A percentile compares a stretch with the other conserved stretches of the same genome.
Conservation (phyloP, 2,888 invertebrate species). For the Amblyjoppa fuscipennis region DNA sequence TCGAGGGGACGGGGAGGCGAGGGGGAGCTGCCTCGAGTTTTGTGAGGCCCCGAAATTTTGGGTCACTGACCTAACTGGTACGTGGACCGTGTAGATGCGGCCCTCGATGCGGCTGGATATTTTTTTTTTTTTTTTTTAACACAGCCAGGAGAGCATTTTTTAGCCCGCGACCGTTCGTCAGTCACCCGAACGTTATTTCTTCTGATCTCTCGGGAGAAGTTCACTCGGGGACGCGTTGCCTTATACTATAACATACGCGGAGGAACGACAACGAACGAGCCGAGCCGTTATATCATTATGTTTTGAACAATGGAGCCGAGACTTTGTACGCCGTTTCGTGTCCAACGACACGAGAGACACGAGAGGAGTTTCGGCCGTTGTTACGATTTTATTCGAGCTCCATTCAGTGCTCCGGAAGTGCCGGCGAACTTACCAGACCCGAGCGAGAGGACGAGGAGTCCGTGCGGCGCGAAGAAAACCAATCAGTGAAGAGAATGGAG, state of each 20-base stretch:
- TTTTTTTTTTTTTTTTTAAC: conserved; percentile 8
- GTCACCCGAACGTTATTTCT: conserved; percentile 40
- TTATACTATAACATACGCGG: background rate
- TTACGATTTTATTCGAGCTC: conserved; percentile 5
- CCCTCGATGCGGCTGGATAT: conserved; percentile 42
- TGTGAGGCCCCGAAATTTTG: conserved; percentile 79
- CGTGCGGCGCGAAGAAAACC: conserved; percentile 4
- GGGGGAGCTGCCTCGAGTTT: conserved; percentile 54
- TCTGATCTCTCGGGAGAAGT: conserved; percentile 47
- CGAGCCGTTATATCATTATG: conserved; percentile 78
- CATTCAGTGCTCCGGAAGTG: conserved; percentile 2
- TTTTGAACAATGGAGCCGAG: conserved; percentile 73
- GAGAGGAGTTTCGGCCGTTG: conserved; percentile 15
- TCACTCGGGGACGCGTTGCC: conserved; percentile 29
- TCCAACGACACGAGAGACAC: conserved; percentile 14
- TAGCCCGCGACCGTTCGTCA: conserved; percentile 50
- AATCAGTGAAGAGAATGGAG: conserved; percentile 23
- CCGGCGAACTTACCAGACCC: conserved; percentile 6
- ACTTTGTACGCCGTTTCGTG: conserved; percentile 4
- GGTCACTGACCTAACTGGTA: conserved; percentile 80
- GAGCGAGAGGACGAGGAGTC: conserved; percentile 28
- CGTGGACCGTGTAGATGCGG: conserved; percentile 66
- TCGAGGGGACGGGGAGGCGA: conserved; percentile 43
- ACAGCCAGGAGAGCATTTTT: conserved; percentile 12
- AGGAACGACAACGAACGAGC: conserved; percentile 15